Evolutionary conservation across 2,113 vertebrate genomes (phyloP), one percentile per base, ranked within the genome.

Genomic region (Grantiella picta): DNA sequence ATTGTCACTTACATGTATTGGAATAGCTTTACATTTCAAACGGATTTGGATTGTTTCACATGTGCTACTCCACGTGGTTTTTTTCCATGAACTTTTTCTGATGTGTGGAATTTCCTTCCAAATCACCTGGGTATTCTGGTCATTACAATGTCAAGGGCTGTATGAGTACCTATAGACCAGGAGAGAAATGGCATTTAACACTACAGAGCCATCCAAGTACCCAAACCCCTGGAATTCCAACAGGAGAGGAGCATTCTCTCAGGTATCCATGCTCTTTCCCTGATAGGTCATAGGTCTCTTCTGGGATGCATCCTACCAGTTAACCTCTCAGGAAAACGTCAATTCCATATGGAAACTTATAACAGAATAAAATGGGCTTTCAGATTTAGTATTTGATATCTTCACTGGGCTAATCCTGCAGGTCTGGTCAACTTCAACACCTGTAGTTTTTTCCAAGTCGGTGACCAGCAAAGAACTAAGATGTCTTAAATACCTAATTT

Each of bases 21-120:
- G 53, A 92, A 73, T 59, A 87, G 63, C 70, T 97, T 96, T 94
- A 90, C 29, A 85, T 95, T 92, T 95, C 91, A 95, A 59, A 89
- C 42, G 82, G 33, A 18, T 87, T 94, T 79, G 45, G 54, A 72
- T 70, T 56, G 50, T 82, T 95, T 95, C 73, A 80, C 49, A 16
- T 72, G 12, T 87, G 33, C 70, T 92, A 38, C n/a, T 19, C 28
- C 50, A 72, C 0, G 0, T 53, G 31, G 0, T 12, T 17, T 82
- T 91, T 96, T 65, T 22, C 45, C 50, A 31, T 25, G 45, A 53
- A 63, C 4, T 52, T 65, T 71, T 95, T 79, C 52, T 66, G 22
- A 70, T 57, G 25, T 29, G 18, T 73, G 71, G 93, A 77, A 94
- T 94, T 97, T 96, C 81, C 75, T 93, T 87, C 27, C 17, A 59